A percentile compares a stretch with the other conserved stretches of the same genome.
These are phyloP conservation scores for Odocoileus virginianus DNA, from an alignment of 2,113 vertebrate genomes.

Conservation along the genomic window DNA sequence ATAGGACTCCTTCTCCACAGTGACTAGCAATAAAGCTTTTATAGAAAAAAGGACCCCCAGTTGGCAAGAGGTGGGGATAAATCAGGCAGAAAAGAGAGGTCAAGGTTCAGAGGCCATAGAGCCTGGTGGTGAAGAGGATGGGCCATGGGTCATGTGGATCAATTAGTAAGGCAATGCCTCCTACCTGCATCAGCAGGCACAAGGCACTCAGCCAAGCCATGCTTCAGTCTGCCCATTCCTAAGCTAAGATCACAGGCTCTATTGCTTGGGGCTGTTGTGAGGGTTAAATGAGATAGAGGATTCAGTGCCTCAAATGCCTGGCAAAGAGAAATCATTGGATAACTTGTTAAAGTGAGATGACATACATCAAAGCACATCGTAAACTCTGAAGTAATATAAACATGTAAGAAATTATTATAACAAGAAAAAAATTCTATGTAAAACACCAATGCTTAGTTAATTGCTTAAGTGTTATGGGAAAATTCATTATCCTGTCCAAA, in stretches of 20 bases:
- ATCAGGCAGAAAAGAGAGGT: not conserved
- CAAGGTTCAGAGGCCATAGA: not conserved
- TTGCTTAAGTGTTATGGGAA: conserved; percentile 50
- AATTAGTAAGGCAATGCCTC: not conserved
- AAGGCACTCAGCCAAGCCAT: not conserved
- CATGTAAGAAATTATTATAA: conserved; percentile 39
- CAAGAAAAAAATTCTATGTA: conserved; percentile 27
- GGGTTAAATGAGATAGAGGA: not conserved
- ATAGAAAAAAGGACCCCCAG: not conserved
- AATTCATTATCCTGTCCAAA: conserved; percentile 48
- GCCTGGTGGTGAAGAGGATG: not conserved
- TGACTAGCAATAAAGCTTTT: not conserved
- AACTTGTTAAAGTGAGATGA: conserved; percentile 28
- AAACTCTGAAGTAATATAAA: conserved; percentile 35
- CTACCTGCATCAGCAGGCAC: not conserved
- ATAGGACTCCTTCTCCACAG: not conserved
- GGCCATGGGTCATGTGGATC: not conserved
- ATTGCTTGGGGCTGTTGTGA: not conserved
- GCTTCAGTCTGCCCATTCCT: not conserved
- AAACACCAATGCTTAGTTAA: conserved; percentile 37
- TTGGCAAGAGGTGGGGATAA: not conserved
- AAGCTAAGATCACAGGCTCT: not conserved
- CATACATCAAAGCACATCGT: not conserved
- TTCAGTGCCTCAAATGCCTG: not conserved
- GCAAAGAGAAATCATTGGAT: not conserved